These are phyloP conservation scores for Myotis brandtii DNA, from an alignment of 2,113 vertebrate species.

Conservation along the genomic window DNA sequence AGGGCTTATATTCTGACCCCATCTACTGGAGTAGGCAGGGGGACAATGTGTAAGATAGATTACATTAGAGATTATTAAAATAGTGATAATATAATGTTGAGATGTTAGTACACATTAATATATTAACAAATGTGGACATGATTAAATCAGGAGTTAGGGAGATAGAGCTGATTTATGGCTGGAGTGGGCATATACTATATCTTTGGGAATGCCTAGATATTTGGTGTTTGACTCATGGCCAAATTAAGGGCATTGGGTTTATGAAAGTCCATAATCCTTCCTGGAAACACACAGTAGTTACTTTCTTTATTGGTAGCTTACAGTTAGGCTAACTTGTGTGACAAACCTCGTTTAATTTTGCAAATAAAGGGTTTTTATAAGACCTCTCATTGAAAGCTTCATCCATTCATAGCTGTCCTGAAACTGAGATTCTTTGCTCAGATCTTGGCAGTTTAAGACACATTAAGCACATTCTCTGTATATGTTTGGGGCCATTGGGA, in stretches of 20 bases:
- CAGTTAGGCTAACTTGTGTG: not conserved
- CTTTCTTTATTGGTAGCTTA: not conserved
- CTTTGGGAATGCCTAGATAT: not conserved
- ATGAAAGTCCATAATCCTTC: not conserved
- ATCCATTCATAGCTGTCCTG: not conserved
- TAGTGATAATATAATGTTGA: too few species aligned
- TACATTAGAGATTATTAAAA: too few species aligned
- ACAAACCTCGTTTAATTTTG: not conserved
- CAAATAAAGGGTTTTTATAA: not conserved
- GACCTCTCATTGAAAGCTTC: not conserved
- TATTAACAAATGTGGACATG: not conserved
- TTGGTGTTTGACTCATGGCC: not conserved
- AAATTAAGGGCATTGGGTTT: not conserved
- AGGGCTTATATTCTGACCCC: not conserved
- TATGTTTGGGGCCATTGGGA: fast-evolving
- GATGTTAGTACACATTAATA: not conserved
- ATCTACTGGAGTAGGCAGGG: not conserved
- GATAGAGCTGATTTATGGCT: not conserved
- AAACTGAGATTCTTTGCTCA: not conserved
- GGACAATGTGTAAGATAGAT: not conserved
- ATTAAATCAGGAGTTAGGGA: not conserved
- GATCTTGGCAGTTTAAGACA: not conserved
- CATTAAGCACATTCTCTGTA: not conserved
- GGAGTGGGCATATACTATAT: not conserved
- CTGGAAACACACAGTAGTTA: not conserved